Conservation (phyloP, 1,140 invertebrate species). For the Polyergus mexicanus region DNA sequence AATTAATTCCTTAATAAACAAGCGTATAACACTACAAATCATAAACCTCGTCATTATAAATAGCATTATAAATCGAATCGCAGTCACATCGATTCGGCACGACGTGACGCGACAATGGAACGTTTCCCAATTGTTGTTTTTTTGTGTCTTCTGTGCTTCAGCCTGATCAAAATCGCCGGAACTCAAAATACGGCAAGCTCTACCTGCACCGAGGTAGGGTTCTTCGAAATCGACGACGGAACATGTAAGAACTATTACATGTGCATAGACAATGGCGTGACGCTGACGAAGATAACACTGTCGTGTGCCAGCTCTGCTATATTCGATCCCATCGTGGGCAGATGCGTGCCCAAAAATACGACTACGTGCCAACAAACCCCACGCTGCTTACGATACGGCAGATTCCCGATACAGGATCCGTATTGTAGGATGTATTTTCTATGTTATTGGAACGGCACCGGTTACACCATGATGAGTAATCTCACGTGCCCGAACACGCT, state of each 20-base stretch:
- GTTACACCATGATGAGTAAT: background rate
- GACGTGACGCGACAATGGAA: background rate
- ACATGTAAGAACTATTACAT: conserved; percentile 59
- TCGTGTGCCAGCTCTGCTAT: background rate
- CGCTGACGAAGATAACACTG: background rate
- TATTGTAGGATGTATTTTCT: conserved; percentile 51
- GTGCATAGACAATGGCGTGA: background rate
- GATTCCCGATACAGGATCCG: background rate
- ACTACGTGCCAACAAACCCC: background rate
- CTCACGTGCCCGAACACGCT: conserved; percentile 39
- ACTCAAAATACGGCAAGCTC: background rate
- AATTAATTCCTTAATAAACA: conserved; percentile 14
- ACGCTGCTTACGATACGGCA: background rate
- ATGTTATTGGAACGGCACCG: background rate
- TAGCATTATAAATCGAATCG: background rate
- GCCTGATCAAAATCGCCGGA: background rate
- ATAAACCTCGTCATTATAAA: conserved; percentile 10
- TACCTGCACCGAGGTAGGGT: background rate
- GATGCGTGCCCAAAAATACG: background rate
- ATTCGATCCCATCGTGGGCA: background rate
- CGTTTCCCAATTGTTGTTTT: background rate
- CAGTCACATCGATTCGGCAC: background rate
- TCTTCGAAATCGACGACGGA: conserved; percentile 20
- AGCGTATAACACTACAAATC: background rate
- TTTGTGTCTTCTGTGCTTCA: background rate